Evolutionary conservation across 2,113 vertebrate genomes (phyloP).

Genomic region (Bambusicola thoracicus): DNA sequence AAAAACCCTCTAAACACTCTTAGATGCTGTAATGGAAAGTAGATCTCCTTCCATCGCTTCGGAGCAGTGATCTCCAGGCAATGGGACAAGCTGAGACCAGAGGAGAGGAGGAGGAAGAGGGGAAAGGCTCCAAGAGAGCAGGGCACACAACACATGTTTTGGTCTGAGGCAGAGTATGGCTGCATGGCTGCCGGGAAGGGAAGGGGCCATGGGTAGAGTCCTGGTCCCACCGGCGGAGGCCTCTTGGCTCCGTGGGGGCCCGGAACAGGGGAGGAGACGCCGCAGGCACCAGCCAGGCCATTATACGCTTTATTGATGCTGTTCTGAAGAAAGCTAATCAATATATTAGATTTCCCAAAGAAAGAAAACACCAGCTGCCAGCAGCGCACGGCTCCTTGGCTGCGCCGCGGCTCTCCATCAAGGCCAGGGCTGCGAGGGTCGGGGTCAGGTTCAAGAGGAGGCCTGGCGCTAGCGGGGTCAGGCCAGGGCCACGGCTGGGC

Average conservation of each 20-base stretch:
- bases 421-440: constrained; percentile 11
- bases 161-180: background rate
- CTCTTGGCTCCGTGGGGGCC: constrained; percentile 55
- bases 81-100: fast-evolving
- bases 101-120: background rate
- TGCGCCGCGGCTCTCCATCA: constrained; percentile 38
- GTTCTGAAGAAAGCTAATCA: constrained; percentile 78
- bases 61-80: background rate
- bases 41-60: background rate
- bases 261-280: constrained; percentile 61
- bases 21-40: background rate
- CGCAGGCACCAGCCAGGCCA: constrained; percentile 67
- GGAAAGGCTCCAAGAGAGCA: background rate
- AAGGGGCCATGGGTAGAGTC: background rate
- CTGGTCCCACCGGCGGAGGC: background rate
- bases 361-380: constrained; percentile 74
- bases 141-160: background rate
- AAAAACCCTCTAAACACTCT: constrained; percentile 21
- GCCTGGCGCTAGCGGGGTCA: background rate
- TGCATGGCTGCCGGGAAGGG: constrained; percentile 20
- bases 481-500: constrained; percentile 37
- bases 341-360: constrained; percentile 79
- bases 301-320: constrained; percentile 75
- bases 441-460: constrained; percentile 52
- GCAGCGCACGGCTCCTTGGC: constrained; percentile 52